Base-by-base conservation (phyloP, 64 coral and sea anemone genomes). In the Montipora sp. region DNA sequence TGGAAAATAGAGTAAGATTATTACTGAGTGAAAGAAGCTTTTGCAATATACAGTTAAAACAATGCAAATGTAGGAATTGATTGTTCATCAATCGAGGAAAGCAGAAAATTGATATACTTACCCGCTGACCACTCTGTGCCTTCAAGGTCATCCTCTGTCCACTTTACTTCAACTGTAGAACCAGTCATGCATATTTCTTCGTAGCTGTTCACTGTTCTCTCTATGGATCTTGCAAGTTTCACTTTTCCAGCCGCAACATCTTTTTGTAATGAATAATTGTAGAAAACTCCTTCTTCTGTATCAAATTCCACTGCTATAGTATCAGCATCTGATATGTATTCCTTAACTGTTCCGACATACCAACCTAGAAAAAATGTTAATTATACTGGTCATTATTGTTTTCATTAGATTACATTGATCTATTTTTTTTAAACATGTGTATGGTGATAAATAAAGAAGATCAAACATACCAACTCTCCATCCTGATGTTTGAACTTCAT, bases 261-360 rank as follows among this genome's bases (percentile, higher is more conserved):
- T 48, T 81, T 79, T 15, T 91, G 66, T 48, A 91, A 51, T 12
- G 9, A 47, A 51, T 91, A 91, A 22, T 80, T 59, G 46, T 91
- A 91, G 73, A 8, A 45, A 59, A 70, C 71, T 47, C 83, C 66
- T 6, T 87, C 65, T 72, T 87, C 83, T 48, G 83, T 71, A 44
- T 87, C 66, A 71, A 87, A 87, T 71, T 87, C 83, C 10, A 87
- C 83, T 70, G 10, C 83, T 46, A 87, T 70, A 16, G 83, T 71
- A 87, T 87, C 83, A n/a, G 36, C 68, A 46, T 71, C 83, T 72
- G 66, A 69, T 45, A 71, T 19, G 83, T 72, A 87, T 36, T 71
- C 27, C 43, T 65, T 87, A 45, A 87, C 83, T 60, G 65, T 71
- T 49, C 83, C 83, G 43, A 87, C 83, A 87, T 71, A 87, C 83